phyloP scores from a whole-genome alignment of 2,113 vertebrate species.

The Microtus oregoni region DNA sequence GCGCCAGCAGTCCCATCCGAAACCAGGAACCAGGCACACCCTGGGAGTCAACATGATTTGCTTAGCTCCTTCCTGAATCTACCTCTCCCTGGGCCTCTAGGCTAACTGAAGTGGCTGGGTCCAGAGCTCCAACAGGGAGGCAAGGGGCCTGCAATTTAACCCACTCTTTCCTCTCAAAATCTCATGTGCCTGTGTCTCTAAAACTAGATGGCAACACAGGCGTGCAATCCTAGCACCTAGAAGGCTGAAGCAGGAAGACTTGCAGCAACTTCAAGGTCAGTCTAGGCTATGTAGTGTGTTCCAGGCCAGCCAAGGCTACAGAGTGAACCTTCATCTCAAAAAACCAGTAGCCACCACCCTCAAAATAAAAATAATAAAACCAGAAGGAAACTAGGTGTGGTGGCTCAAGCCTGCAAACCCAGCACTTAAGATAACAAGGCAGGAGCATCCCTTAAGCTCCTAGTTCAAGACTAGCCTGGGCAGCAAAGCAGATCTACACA shows the following conservation, averaged over 20 bases:
- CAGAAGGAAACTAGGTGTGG: neutral
- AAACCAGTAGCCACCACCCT: neutral
- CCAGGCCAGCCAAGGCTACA: neutral
- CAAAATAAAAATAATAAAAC: neutral
- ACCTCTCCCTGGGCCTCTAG: slow-evolving; percentile 26
- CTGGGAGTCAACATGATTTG: slow-evolving; percentile 74
- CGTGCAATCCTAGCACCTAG: neutral
- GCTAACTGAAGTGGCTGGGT: neutral
- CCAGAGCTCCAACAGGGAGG: neutral
- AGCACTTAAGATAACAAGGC: neutral
- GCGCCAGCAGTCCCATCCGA: neutral
- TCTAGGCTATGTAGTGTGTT: neutral
- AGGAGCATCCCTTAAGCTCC: neutral
- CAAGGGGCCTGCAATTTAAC: neutral
- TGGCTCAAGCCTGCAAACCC: neutral
- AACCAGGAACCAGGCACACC: slow-evolving; percentile 50
- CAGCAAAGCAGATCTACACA: neutral
- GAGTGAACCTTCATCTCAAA: neutral
- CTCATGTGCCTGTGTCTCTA: slow-evolving; percentile 52
- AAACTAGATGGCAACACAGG: neutral
- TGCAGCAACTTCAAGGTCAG: neutral
- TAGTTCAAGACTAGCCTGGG: neutral
- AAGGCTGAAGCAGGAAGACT: neutral
- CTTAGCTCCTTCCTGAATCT: slow-evolving; percentile 65
- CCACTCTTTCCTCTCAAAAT: slow-evolving; percentile 13